Evolutionary conservation across 2,113 vertebrate species (phyloP).

Genomic region (human (Homo sapiens)): DNA sequence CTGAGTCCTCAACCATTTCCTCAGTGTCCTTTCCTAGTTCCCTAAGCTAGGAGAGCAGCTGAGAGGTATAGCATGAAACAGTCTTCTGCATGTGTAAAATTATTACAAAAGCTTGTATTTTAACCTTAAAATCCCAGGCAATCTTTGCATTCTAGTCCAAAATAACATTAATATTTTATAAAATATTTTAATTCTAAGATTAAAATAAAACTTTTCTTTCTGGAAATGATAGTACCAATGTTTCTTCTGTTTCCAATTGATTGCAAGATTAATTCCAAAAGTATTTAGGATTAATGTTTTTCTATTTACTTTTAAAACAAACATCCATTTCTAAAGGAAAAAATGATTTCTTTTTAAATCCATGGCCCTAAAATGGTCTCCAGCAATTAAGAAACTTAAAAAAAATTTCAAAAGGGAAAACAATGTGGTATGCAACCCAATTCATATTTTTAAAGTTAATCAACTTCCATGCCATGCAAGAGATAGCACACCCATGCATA

Average conservation of each 20-base stretch:
- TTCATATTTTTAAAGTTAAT: constrained; percentile 68
- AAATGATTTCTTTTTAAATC: constrained; percentile 44
- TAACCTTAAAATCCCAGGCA: constrained; percentile 29
- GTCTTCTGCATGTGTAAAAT: neutral
- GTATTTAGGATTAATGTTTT: constrained; percentile 5
- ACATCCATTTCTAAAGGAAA: constrained; percentile 23
- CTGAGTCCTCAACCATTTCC: neutral
- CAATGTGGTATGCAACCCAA: constrained; percentile 36
- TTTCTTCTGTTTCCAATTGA: constrained; percentile 7
- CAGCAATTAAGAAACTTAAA: constrained; percentile 5
- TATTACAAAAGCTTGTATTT: neutral
- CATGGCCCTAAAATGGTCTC: neutral
- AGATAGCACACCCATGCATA: constrained; percentile 45
- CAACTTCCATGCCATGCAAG: constrained; percentile 28
- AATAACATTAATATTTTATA: constrained; percentile 2
- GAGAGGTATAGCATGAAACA: neutral
- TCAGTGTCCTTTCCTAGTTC: neutral
- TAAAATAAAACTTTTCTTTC: constrained; percentile 46
- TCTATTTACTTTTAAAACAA: constrained; percentile 44
- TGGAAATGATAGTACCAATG: neutral
- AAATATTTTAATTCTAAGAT: constrained; percentile 32
- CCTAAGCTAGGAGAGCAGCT: neutral
- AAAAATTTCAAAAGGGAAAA: constrained; percentile 44
- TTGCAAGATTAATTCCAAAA: neutral
- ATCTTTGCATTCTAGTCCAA: neutral